Base-by-base conservation (phyloP, 2,797 vertebrate species). In the Sibirionetta formosa region DNA sequence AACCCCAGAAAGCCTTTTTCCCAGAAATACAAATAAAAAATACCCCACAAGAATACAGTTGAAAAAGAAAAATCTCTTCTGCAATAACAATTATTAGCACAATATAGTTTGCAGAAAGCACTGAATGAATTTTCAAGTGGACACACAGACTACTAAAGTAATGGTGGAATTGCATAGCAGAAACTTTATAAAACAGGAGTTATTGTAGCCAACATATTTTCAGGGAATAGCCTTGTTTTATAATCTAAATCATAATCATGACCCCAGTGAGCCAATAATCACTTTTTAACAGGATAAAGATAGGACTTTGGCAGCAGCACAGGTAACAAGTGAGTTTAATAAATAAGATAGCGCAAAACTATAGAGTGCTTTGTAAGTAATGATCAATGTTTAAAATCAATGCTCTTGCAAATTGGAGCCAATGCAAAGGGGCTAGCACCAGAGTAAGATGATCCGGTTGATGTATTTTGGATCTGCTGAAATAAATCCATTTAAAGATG, bases 401-500 rank as follows among this genome's bases (percentile, higher is more conserved):
- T 83, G 94, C 63, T 92, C 48, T 82, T 90, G 87, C 93, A 97
- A 97, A 97, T 86, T 60, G 90, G 87, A 95, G 92, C 88, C 94
- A 84, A 40, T 70, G 84, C 48, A 93, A 95, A 92, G 65, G 42
- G 64, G 84, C 81, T 80, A 94, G 86, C 75, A 96, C 66, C 61
- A 80, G 77, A 69, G 72, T 92, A 92, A 95, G 91, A 93, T 90
- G 94, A 96, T 96, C 90, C 2, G 6, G 92, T 85, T 97, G 96
- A 96, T 91, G 63, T 93, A 84, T 96, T 97, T 97, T 94, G 95
- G 94, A 94, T 79, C 95, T 96, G 82, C 82, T 96, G 94, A 97
- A 97, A 96, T 97, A 97, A 96, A 97, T 97, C 95, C 91, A 78
- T 95, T 96, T 94, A 80, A 29, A 93, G 92, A 69, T 92, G 70